phyloP scores from a whole-genome alignment of 1,140 invertebrate species.

The Gryllus bimaculatus region DNA sequence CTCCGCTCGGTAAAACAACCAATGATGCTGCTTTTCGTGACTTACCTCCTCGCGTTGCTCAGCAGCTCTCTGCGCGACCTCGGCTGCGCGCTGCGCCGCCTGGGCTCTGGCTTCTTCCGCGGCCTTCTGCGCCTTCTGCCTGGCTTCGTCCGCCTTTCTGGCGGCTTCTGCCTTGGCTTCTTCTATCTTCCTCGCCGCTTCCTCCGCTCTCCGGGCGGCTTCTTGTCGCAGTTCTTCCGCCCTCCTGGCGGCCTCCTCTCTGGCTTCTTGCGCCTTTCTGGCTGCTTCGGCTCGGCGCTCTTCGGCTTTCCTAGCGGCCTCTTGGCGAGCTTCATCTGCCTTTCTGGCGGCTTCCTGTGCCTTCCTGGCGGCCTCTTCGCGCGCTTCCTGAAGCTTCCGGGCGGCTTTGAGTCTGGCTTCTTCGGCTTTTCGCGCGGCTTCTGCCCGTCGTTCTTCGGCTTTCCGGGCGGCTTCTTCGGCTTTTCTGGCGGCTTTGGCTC shows the following conservation, averaged over 20 bases:
- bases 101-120: not conserved
- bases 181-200: not conserved
- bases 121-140: not conserved
- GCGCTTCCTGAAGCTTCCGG: too few species aligned
- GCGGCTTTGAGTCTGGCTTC: not conserved
- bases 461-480: not conserved
- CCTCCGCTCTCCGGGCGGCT: not conserved
- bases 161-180: not conserved
- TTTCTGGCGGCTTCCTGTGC: not conserved
- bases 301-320: not conserved
- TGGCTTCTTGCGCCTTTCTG: not conserved
- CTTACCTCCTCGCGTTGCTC: too few species aligned
- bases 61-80: not conserved
- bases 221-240: not conserved
- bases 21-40: too few species aligned
- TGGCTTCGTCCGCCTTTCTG: not conserved
- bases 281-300: not conserved
- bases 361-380: not conserved
- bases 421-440: not conserved
- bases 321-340: not conserved
- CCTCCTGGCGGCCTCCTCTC: not conserved
- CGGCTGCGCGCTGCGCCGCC: not conserved
- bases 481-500: not conserved
- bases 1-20: too few species aligned
- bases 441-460: not conserved